Evolutionary conservation across 2,797 vertebrate genomes (phyloP).

Genomic region (Podarcis siculus): DNA sequence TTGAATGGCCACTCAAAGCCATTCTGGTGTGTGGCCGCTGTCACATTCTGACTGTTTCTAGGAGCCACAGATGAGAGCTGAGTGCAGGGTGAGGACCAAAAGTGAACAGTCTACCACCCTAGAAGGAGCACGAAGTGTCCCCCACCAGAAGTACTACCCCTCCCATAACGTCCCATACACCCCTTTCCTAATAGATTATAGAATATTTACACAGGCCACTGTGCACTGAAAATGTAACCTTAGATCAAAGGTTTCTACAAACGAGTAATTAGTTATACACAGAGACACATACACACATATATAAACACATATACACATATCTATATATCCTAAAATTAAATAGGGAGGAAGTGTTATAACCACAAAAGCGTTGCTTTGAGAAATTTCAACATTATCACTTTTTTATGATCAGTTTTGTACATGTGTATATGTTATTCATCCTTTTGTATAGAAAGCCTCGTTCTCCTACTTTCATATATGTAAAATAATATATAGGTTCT

Average conservation of each 20-base stretch:
- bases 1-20: no score
- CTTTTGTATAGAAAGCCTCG: slow-evolving; percentile 37
- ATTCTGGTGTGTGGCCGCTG: no score
- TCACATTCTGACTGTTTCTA: no score
- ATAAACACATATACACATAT: no score
- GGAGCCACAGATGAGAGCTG: no score
- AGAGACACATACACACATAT: no score
- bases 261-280: background rate
- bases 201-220: background rate
- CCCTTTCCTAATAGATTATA: fast-evolving
- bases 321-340: background rate
- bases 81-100: no score
- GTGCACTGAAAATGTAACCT: background rate
- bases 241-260: background rate
- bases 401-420: background rate
- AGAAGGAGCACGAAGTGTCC: no score
- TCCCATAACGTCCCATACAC: no score
- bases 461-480: slow-evolving; percentile 33
- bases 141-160: no score
- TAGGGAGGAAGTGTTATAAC: background rate
- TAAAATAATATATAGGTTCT: background rate
- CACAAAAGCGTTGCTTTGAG: slow-evolving; percentile 59
- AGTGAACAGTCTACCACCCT: no score
- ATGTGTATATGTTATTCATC: slow-evolving; percentile 29
- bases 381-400: background rate